Evolutionary conservation across 2,113 vertebrate genomes (phyloP), one percentile per base, ranked within the genome.

Genomic region (Ahaetulla prasina): DNA sequence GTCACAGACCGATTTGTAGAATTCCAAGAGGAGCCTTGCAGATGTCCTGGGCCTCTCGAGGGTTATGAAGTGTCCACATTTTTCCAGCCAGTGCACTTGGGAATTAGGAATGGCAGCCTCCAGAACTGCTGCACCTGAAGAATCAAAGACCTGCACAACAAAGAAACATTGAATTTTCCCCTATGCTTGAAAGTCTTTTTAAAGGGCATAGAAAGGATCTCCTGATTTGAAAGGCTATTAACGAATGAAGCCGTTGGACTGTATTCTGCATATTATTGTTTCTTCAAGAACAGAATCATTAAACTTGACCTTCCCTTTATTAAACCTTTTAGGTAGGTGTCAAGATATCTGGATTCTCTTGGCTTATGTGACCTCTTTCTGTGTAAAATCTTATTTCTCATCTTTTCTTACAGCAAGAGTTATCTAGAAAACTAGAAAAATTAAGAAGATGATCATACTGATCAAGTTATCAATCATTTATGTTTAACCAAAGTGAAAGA

Each of bases 11-110:
- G 45, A 90, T 43, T 25, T 85, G 54, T 92, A 85, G 80, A 92
- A 92, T 86, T 92, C 45, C 45, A 85, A 12, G 74, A 92, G 80
- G 45, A 92, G 92, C 30, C 30, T 49, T 63, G 74, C 92, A 52
- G 88, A 39, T 12, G 20, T 86, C 54, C 23, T 35, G n/a, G 92
- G 92, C 14, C 52, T 85, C 45, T 92, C 92, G 2, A 92, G 47
- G 16, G 74, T 55, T 52, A 92, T 90, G 74, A 92, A 86, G 23
- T 92, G 92, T 63, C 92, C 92, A 52, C 92, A 92, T 63, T 57
- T 45, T 10, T 90, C 88, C 54, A 92, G 85, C 74, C 88, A 52
- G 39, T 63, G n/a, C 30, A 86, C 53, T 25, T 85, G 88, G 30
- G 88, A 92, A 35, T 92, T 57, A 3, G 68, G 88, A 60, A 92